Conservation (phyloP, 2,797 vertebrate genomes). For the Hapalemur alaotrensis region DNA sequence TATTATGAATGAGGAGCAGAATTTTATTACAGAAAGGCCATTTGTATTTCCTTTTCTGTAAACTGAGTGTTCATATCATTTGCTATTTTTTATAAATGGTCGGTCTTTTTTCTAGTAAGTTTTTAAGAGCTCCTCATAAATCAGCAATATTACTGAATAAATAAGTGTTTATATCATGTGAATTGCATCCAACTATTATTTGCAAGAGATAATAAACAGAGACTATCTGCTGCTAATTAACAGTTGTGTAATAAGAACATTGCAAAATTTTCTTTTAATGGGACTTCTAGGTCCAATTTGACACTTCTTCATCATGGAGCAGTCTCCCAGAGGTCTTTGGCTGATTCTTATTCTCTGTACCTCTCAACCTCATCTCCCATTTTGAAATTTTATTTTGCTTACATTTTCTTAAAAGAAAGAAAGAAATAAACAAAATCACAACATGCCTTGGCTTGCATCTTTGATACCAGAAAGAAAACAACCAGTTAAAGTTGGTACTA, state of each 20-base stretch:
- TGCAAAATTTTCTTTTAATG: not conserved
- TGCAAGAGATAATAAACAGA: not conserved
- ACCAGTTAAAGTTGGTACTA: not conserved
- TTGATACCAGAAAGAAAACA: not conserved
- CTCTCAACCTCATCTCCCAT: not conserved
- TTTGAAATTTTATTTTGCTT: not conserved
- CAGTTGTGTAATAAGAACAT: not conserved
- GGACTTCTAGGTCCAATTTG: not conserved
- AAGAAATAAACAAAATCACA: not conserved
- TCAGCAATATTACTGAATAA: not conserved
- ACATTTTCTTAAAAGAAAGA: not conserved
- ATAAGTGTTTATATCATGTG: too few relatives aligned
- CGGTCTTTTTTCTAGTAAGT: not conserved
- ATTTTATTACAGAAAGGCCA: not conserved
- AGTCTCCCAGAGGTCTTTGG: not conserved
- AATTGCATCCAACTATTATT: too few relatives aligned
- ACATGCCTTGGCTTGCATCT: not conserved
- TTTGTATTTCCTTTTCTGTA: not conserved
- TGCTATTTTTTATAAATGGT: not conserved
- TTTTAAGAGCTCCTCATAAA: not conserved
- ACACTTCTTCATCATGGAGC: too few relatives aligned
- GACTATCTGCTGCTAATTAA: not conserved
- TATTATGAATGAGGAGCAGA: not conserved
- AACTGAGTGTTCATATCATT: not conserved
- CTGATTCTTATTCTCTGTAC: not conserved